Evolutionary conservation across 2,797 vertebrate species (phyloP), one percentile per base, ranked within the genome.

Genomic region (Pangasius sanitwongsei): DNA sequence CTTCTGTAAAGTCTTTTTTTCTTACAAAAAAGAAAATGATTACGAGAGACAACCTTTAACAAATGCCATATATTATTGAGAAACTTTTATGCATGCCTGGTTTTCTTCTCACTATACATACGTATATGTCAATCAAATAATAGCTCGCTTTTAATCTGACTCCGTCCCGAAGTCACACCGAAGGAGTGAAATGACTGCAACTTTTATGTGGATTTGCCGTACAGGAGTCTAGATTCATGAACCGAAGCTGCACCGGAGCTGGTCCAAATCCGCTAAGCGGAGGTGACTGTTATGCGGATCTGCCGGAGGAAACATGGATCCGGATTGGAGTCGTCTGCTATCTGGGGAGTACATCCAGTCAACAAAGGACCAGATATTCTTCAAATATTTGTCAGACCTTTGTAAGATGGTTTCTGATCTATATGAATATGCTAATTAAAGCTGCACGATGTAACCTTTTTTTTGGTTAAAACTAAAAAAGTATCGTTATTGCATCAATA

Each of bases 1-100:
- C 75, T 85, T 37, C 74, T 85, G 74, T 88, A 85, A 89, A 72
- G 59, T 63, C 61, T 65, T 85, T 53, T 59, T 65, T 70, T 92
- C 44, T 69, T 83, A 78, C 44, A n/a, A 69, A 53, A 59, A 53
- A 23, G 59, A 88, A 87, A 87, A 87, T 82, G 74, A 75, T 57
- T 87, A 74, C 80, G 72, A 53, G 80, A 63, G 41, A 65, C 67
- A 90, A n/a, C n/a, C 15, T 85, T 44, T 55, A 85, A 88, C 25
- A 85, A 57, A 78, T 65, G 82, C 31, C 50, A 31, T 57, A 15
- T 44, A 88, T 53, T 84, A 70, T 61, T 65, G n/a, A 15, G 28
- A 75, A 83, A 63, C 28, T 4, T 50, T 74, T 16, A 50, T 23
- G 11, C 23, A 7, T 31, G 18, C n/a, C 28, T 78, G 5, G 7